These are phyloP conservation scores for Eugnorisma glareosa DNA, from an alignment of 2,888 invertebrate species.

Conservation along the genomic window DNA sequence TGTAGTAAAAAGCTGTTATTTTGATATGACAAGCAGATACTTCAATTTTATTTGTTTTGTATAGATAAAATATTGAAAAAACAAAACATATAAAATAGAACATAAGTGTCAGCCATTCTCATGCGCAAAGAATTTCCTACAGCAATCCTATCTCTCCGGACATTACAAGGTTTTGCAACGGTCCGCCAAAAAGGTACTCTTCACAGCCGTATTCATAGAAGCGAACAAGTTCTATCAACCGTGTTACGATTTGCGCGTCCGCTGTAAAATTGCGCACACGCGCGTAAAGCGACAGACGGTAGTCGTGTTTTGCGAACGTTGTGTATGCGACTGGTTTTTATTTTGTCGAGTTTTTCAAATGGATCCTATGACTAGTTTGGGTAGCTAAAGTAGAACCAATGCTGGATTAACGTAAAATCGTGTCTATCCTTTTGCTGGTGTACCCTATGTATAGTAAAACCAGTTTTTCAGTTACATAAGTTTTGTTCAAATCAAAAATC, in stretches of 20 bases:
- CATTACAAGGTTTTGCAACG: conserved; percentile 18
- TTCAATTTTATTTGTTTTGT: no score
- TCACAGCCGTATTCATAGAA: conserved; percentile 24
- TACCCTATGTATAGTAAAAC: no score
- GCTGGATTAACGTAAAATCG: background rate
- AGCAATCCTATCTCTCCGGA: background rate
- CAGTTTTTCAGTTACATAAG: no score
- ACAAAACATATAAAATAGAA: no score
- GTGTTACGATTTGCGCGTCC: conserved; percentile 41
- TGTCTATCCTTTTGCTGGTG: background rate
- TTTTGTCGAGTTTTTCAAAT: conserved; percentile 13
- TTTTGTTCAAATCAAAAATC: no score
- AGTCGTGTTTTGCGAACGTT: conserved; percentile 20
- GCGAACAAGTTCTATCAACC: conserved; percentile 36
- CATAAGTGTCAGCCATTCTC: background rate
- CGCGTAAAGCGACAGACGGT: conserved; percentile 30
- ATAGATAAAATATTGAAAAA: no score
- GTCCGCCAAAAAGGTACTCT: conserved; percentile 6
- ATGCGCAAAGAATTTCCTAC: background rate
- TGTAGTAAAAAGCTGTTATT: no score
- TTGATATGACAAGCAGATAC: no score
- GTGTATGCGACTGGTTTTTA: conserved; percentile 3
- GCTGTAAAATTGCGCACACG: conserved; percentile 51
- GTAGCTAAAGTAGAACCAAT: background rate
- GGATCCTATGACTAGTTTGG: background rate